Conservation (phyloP, 2,888 invertebrate genomes). For the Eristalis arbustorum region DNA sequence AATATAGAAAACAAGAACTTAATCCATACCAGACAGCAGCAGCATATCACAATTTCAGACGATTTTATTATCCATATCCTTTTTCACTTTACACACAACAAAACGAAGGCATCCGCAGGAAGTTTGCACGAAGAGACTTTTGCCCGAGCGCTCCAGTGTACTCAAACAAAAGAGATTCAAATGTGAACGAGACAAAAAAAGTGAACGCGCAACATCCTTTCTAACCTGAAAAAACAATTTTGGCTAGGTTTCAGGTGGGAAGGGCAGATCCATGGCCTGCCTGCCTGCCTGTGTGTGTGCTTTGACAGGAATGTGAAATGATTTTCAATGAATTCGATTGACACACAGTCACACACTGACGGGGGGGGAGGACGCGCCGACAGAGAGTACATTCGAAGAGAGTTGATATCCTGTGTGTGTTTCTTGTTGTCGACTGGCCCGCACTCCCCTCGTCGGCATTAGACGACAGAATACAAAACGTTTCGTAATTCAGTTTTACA, state of each 20-base stretch:
- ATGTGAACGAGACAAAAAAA: slow-evolving; percentile 1
- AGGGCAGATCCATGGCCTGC: background rate
- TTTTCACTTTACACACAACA: slow-evolving; percentile 58
- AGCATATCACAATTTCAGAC: slow-evolving; percentile 45
- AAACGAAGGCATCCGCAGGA: slow-evolving; percentile 35
- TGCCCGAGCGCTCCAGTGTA: background rate
- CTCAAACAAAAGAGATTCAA: slow-evolving; percentile 5
- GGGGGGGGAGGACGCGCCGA: too few species aligned
- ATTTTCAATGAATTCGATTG: slow-evolving; percentile 51
- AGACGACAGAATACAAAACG: background rate
- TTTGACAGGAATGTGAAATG: slow-evolving; percentile 47
- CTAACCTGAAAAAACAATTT: slow-evolving; percentile 40
- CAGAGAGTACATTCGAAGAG: background rate
- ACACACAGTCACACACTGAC: background rate
- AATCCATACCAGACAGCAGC: background rate
- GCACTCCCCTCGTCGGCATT: background rate
- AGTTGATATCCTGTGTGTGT: background rate
- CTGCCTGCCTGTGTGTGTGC: background rate
- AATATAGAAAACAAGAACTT: background rate
- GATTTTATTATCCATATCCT: slow-evolving; percentile 65
- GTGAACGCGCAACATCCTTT: slow-evolving; percentile 11
- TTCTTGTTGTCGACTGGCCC: background rate
- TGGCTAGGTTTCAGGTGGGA: background rate
- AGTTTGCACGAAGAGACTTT: slow-evolving; percentile 5
- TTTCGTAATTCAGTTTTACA: background rate